Conservation (phyloP, 2,888 invertebrate genomes). For the Limnephilus auricula region DNA sequence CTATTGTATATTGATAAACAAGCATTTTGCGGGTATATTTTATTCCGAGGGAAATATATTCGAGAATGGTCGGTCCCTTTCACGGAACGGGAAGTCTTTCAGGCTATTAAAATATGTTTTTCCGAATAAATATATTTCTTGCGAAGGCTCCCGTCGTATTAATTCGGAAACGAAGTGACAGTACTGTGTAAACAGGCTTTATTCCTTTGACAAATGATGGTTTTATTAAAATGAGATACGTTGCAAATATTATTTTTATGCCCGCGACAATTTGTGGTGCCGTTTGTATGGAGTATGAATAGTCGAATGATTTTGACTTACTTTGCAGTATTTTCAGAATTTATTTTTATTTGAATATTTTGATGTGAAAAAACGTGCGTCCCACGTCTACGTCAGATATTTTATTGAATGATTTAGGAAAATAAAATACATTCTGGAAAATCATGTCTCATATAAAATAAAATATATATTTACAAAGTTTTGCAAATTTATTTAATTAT, state of each 20-base stretch:
- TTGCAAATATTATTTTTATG: constrained; percentile 40
- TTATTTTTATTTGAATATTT: constrained; percentile 2
- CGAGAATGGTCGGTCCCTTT: constrained; percentile 31
- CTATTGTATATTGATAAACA: constrained; percentile 60
- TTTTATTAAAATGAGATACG: constrained; percentile 56
- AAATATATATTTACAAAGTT: no score
- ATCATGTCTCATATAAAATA: background rate
- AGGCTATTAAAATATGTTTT: constrained; percentile 60
- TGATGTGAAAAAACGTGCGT: background rate
- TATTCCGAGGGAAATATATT: constrained; percentile 45
- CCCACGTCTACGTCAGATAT: background rate
- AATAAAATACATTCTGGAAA: background rate
- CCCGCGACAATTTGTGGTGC: constrained; percentile 39
- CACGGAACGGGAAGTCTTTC: constrained; percentile 49
- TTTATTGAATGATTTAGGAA: background rate
- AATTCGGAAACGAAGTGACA: constrained; percentile 53
- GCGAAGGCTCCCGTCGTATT: constrained; percentile 37
- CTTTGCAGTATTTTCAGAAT: background rate
- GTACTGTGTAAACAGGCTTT: constrained; percentile 56
- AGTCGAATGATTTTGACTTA: background rate
- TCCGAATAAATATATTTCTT: constrained; percentile 53
- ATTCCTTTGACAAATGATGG: constrained; percentile 57
- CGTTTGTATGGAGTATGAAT: background rate
- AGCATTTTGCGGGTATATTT: constrained; percentile 48
- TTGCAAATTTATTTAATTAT: no score